phyloP scores from a whole-genome alignment of 2,888 invertebrate genomes.

The Ophion obscuratus region DNA sequence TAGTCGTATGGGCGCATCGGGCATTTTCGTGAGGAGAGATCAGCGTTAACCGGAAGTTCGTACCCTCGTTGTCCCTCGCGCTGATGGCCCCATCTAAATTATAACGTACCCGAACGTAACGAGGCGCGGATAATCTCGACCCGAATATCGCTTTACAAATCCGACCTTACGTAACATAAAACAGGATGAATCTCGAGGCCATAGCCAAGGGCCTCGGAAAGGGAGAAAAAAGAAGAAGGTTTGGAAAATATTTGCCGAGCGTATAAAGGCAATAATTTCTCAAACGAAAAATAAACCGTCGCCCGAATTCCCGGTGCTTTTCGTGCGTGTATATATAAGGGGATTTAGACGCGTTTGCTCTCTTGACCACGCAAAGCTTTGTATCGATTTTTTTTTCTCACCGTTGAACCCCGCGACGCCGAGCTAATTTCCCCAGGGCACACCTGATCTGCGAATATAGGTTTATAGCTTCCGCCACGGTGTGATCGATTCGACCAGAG shows the following conservation, averaged over 20 bases:
- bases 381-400: conserved; percentile 69
- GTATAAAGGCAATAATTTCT: conserved; percentile 51
- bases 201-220: not conserved
- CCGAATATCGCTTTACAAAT: conserved; percentile 42
- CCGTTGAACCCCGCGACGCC: conserved; percentile 70
- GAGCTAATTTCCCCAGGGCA: conserved; percentile 69
- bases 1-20: conserved; percentile 46
- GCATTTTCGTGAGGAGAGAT: conserved; percentile 18
- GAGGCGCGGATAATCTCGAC: conserved; percentile 69
- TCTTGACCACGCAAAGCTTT: conserved; percentile 61
- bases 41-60: conserved; percentile 38
- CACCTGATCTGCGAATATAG: conserved; percentile 53
- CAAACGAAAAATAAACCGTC: conserved; percentile 40
- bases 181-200: conserved; percentile 46
- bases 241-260: conserved; percentile 13
- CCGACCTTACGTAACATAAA: conserved; percentile 26
- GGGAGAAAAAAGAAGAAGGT: conserved; percentile 1
- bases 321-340: conserved; percentile 30
- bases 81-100: conserved; percentile 49
- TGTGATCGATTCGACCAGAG: conserved; percentile 28
- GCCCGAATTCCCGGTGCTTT: conserved; percentile 18
- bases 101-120: conserved; percentile 66
- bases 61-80: conserved; percentile 7
- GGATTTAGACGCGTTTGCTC: conserved; percentile 38
- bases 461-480: conserved; percentile 22